Conservation (phyloP, 2,113 vertebrate genomes). For the Calidris pugnax region DNA sequence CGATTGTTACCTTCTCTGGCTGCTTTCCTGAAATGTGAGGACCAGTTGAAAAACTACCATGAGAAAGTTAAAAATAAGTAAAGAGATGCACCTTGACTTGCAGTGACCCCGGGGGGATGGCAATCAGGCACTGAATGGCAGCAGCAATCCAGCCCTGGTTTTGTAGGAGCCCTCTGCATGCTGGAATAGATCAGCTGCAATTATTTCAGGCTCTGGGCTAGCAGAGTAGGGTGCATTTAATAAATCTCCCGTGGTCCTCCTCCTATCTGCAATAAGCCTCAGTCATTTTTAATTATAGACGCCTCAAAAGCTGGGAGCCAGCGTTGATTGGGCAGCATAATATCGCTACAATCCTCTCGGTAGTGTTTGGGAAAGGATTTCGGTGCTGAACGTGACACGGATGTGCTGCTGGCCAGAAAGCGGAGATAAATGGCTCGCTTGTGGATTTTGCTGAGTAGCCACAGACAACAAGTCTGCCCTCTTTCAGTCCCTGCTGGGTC, state of each 20-base stretch:
- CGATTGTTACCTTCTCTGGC: neutral
- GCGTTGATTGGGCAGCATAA: constrained; percentile 17
- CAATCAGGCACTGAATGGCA: neutral
- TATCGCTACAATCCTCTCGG: neutral
- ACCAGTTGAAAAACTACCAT: neutral
- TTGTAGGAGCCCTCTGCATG: neutral
- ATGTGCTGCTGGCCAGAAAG: neutral
- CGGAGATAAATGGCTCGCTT: neutral
- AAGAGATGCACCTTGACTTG: neutral
- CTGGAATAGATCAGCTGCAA: constrained; percentile 33
- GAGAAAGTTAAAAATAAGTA: neutral
- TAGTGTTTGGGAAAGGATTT: neutral
- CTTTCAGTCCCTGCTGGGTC: neutral
- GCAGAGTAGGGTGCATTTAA: constrained; percentile 51
- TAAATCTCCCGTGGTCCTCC: neutral
- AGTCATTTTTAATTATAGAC: constrained; percentile 54
- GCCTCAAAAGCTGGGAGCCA: neutral
- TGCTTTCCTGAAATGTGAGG: neutral
- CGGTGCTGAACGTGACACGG: neutral
- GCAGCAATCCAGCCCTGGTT: constrained; percentile 26
- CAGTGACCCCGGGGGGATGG: neutral
- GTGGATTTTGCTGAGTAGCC: constrained; percentile 6
- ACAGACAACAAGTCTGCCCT: neutral
- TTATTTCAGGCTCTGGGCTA: constrained; percentile 24
- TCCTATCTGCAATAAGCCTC: constrained; percentile 20